phyloP scores from a whole-genome alignment of 2,113 vertebrate genomes.

The Galemys pyrenaicus region DNA sequence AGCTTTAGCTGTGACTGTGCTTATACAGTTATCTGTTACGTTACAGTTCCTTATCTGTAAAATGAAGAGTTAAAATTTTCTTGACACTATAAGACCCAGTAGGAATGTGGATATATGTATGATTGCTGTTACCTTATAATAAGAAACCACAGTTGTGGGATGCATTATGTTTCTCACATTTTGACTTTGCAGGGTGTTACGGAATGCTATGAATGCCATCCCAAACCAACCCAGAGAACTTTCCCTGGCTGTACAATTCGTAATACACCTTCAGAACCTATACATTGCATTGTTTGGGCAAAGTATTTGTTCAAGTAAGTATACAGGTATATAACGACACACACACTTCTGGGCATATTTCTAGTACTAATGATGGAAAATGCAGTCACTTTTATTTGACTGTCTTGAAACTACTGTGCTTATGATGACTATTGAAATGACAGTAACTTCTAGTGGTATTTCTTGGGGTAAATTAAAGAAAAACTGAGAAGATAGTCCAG shows the following conservation, averaged over 20 bases:
- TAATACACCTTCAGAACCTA: slow-evolving; percentile 98
- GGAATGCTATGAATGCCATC: slow-evolving; percentile 98
- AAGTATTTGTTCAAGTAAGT: slow-evolving; percentile 99
- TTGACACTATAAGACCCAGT: not conserved
- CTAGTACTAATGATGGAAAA: slow-evolving; percentile 20
- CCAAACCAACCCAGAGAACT: slow-evolving; percentile 98
- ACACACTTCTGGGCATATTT: slow-evolving; percentile 54
- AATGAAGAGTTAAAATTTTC: not conserved
- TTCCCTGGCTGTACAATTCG: slow-evolving; percentile 99
- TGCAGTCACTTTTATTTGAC: slow-evolving; percentile 54
- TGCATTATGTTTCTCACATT: slow-evolving; percentile 64
- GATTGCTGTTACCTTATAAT: not conserved
- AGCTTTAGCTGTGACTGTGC: not conserved
- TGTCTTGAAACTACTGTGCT: not conserved
- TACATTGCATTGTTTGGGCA: slow-evolving; percentile 99
- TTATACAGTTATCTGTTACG: not conserved
- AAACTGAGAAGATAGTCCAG: not conserved
- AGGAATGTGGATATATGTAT: not conserved
- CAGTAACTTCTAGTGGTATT: slow-evolving; percentile 1
- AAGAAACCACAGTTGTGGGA: not conserved
- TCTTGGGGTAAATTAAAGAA: not conserved
- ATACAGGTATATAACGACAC: not conserved
- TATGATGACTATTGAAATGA: not conserved
- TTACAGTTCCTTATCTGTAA: not conserved
- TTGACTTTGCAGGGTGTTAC: slow-evolving; percentile 91